Percentiles rank a stretch among this genome's conserved stretches.
These are phyloP conservation scores for Heloderma charlesbogerti DNA, from an alignment of 2,113 vertebrate species.

Conservation along the genomic window DNA sequence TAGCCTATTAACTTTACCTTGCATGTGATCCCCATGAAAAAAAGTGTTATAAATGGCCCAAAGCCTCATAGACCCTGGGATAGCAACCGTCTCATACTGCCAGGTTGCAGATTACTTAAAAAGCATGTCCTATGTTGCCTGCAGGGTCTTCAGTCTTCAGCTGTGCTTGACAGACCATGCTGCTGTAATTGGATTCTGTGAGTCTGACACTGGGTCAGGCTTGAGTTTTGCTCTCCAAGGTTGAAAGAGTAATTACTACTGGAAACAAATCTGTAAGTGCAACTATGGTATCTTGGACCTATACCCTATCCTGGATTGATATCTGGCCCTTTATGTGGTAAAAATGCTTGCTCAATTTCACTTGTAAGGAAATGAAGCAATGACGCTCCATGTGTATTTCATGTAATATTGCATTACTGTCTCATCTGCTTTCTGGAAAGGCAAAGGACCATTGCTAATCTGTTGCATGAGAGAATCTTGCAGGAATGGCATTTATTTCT, in stretches of 20 bases:
- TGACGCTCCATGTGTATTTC: background rate
- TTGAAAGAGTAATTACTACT: conserved; percentile 29
- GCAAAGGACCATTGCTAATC: background rate
- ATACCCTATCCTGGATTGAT: background rate
- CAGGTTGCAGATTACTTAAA: conserved; percentile 25
- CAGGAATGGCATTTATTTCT: background rate
- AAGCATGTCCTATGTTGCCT: background rate
- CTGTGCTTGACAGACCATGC: conserved; percentile 6
- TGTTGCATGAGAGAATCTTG: background rate
- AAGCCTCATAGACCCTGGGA: background rate
- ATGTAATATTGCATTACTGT: background rate
- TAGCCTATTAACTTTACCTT: conserved; percentile 1
- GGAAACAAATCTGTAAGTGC: conserved; percentile 9
- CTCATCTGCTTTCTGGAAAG: background rate
- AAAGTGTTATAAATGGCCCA: background rate
- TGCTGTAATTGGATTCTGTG: conserved; percentile 34
- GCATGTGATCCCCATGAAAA: background rate
- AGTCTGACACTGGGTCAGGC: conserved; percentile 11
- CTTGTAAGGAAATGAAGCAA: background rate
- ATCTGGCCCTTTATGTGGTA: background rate
- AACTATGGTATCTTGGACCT: background rate
- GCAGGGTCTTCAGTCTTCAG: conserved; percentile 16
- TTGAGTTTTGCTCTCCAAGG: conserved; percentile 17
- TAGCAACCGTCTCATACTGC: background rate
- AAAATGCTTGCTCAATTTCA: background rate